Base-by-base conservation (phyloP, 2,888 invertebrate species). In the Corbicula japonica region DNA sequence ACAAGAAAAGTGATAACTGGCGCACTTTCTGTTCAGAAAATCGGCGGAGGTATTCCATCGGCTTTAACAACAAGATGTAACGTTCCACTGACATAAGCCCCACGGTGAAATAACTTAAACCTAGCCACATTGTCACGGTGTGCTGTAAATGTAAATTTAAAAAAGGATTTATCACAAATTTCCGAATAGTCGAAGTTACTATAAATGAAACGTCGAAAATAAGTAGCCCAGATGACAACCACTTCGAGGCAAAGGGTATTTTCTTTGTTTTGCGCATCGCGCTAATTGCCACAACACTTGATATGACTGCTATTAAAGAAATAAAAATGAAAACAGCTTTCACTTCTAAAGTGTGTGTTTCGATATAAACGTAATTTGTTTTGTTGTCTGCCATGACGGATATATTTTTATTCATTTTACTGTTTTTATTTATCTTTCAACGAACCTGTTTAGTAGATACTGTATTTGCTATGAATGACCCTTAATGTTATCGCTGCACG, bases 1-100 rank as follows among this genome's bases (percentile, higher is more conserved):
- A 62, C 10, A 46, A 32, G 10, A 23, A 28, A 18, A 44, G 21
- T 10, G 46, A 26, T 10, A 30, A 1, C 1, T 6, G 6, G 15
- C 15, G 23, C 3, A 62, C 12, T 15, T 30, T 44, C 30, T 32
- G 12, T 46, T 46, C 46, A 2, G 62, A 46, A 15, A 46, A 34
- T n/a, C 28, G 21, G 3, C n/a, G 44, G 1, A 62, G 18, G n/a
- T 62, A 62, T n/a, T n/a, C 26, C 62, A 62, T 62, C 2, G 62
- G 62, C 10, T 62, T 62, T 18, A 30, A 26, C n/a, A 62, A 46
- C 41, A 62, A n/a, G 10, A 62, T n/a, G 15, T 30, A 62, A 28
- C 62, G 28, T 26, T 62, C 62, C 1, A 62, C 46, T 5, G 62
- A 30, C 62, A 62, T 62, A 44, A 62, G 26, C 1, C 18, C 46